phyloP scores from a whole-genome alignment of 2,888 invertebrate genomes.

The Chaetogeoica ovagalla region DNA sequence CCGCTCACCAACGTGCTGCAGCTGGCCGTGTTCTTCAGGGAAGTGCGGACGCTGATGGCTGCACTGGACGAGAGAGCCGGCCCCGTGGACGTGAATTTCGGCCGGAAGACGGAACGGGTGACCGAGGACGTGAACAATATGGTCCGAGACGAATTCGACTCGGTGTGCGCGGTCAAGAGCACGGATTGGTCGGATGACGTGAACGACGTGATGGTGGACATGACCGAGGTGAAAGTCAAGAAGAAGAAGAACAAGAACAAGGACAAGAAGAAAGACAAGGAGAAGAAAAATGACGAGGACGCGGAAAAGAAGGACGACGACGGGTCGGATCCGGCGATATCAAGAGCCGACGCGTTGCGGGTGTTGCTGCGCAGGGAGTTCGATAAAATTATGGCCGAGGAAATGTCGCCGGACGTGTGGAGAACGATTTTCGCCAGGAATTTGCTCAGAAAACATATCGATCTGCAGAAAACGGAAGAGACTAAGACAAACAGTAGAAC shows the following conservation, averaged over 20 bases:
- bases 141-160: background rate
- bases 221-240: no score
- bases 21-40: background rate
- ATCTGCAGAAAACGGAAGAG: background rate
- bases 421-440: background rate
- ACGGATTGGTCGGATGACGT: background rate
- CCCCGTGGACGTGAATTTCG: no score
- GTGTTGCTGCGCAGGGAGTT: background rate
- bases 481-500: no score
- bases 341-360: background rate
- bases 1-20: background rate
- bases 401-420: background rate
- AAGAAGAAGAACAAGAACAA: background rate
- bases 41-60: background rate
- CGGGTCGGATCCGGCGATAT: background rate
- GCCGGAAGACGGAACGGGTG: background rate
- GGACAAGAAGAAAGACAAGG: no score
- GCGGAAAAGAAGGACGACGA: no score
- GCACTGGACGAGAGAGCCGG: no score
- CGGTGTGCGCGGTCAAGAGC: background rate
- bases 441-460: background rate
- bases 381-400: background rate
- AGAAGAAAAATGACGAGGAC: no score
- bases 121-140: background rate
- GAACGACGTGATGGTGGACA: background rate